phyloP scores from a whole-genome alignment of 2,797 vertebrate genomes.

The Cyprinodon diabolis region DNA sequence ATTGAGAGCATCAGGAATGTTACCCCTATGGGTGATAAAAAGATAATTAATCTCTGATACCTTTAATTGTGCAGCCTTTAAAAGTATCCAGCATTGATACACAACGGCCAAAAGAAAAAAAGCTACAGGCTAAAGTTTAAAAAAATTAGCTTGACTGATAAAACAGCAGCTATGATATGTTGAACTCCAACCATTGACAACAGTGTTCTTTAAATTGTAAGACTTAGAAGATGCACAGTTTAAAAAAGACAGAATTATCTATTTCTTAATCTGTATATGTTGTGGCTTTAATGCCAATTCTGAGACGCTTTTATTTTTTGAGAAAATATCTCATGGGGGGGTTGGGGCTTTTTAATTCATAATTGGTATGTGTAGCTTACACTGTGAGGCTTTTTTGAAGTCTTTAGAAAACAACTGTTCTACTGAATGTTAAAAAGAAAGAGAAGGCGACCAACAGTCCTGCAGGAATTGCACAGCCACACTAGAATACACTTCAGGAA shows the following conservation, averaged over 20 bases:
- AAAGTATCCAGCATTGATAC: too few species aligned
- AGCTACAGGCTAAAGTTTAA: neutral
- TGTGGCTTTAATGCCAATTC: neutral
- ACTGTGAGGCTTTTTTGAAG: conserved; percentile 77
- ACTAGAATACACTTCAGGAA: conserved; percentile 78
- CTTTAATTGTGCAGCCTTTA: too few species aligned
- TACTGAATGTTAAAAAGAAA: conserved; percentile 53
- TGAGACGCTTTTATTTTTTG: too few species aligned
- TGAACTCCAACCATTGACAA: neutral
- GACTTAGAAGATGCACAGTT: neutral
- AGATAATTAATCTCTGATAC: too few species aligned
- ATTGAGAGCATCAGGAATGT: too few species aligned
- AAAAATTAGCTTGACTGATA: neutral
- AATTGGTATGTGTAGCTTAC: conserved; percentile 72
- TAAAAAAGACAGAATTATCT: conserved; percentile 9
- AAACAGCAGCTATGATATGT: too few species aligned
- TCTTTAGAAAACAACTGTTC: conserved; percentile 71
- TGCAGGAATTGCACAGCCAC: conserved; percentile 61
- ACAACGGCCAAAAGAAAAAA: neutral
- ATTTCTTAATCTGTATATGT: conserved; percentile 3
- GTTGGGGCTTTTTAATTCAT: conserved; percentile 78
- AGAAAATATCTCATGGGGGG: conserved; percentile 19
- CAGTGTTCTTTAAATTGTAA: conserved; percentile 3
- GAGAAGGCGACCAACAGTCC: conserved; percentile 61
- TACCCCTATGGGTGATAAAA: too few species aligned